Evolutionary conservation across 2,888 invertebrate species (phyloP).

Genomic region (Myopa tessellatipennis): DNA sequence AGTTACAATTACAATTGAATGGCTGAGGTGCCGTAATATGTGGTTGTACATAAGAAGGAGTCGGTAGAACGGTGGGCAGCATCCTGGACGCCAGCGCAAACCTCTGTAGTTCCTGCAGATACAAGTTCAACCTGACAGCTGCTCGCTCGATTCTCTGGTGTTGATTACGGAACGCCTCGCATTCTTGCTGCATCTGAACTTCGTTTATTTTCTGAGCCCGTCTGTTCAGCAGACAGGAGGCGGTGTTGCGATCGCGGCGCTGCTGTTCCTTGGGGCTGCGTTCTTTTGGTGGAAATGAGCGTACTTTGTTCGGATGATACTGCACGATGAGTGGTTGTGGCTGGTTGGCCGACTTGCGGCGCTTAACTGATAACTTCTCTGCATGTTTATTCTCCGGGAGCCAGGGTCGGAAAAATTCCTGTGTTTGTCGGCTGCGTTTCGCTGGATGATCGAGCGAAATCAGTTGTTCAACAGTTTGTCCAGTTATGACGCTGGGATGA

Average conservation of each 20-base stretch:
- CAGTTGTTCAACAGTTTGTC: neutral
- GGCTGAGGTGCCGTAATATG: no score
- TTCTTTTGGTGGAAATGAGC: conserved; percentile 47
- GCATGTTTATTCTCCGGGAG: conserved; percentile 41
- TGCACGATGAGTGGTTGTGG: conserved; percentile 16
- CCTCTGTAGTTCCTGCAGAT: conserved; percentile 34
- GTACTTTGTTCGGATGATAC: conserved; percentile 56
- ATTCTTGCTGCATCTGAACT: conserved; percentile 51
- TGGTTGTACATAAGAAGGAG: neutral
- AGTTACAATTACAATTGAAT: no score
- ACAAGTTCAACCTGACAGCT: conserved; percentile 16
- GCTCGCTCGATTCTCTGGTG: conserved; percentile 43
- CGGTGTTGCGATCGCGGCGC: conserved; percentile 56
- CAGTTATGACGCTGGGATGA: no score
- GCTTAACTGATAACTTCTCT: neutral
- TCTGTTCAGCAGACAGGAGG: conserved; percentile 52
- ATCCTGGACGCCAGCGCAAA: neutral
- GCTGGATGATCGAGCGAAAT: conserved; percentile 33
- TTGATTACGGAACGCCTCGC: conserved; percentile 47
- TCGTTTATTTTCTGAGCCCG: conserved; percentile 54
- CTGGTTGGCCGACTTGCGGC: neutral
- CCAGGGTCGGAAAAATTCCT: conserved; percentile 54
- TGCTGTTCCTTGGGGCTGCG: conserved; percentile 54
- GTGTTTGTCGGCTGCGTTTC: conserved; percentile 43
- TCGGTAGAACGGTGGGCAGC: neutral